Percentiles rank a stretch among this genome's conserved stretches.
phyloP scores from a whole-genome alignment of 64 coral and sea anemone genomes.

The Montipora capricornis region DNA sequence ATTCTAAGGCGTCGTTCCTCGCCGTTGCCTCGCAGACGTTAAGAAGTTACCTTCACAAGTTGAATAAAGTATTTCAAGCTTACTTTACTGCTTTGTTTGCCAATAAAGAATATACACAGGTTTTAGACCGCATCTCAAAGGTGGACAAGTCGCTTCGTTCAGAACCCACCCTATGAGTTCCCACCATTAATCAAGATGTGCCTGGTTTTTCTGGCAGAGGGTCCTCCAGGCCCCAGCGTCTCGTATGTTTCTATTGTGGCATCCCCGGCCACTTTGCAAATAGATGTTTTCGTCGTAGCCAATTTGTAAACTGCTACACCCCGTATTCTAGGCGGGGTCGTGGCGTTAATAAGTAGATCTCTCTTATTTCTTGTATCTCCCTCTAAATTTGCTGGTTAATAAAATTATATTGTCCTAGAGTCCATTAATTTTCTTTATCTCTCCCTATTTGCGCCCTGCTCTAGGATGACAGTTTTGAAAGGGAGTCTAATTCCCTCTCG shows the following conservation, averaged over 20 bases:
- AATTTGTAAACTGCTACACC: neutral
- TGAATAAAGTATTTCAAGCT: neutral
- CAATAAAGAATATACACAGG: slow-evolving; percentile 7
- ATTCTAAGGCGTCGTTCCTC: neutral
- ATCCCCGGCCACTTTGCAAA: neutral
- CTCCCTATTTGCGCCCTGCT: too few species aligned
- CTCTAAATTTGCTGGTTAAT: too few species aligned
- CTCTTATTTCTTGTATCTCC: too few species aligned
- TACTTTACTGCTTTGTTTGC: neutral
- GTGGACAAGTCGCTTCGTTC: slow-evolving; percentile 25
- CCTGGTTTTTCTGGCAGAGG: neutral
- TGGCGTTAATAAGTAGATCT: neutral
- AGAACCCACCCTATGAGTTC: neutral
- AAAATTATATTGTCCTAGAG: too few species aligned
- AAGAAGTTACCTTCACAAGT: too few species aligned
- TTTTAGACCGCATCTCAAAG: slow-evolving; percentile 33
- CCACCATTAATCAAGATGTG: neutral
- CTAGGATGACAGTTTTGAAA: too few species aligned
- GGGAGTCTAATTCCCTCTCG: too few species aligned
- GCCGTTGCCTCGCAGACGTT: neutral
- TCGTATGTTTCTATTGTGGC: neutral
- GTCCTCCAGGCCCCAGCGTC: neutral
- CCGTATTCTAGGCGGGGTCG: neutral
- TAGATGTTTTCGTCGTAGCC: neutral
- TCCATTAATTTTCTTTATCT: too few species aligned